Percentiles rank a stretch among this genome's conserved stretches.
Evolutionary conservation across 2,888 invertebrate genomes (phyloP).

Genomic region (Drosophila emarginata): DNA sequence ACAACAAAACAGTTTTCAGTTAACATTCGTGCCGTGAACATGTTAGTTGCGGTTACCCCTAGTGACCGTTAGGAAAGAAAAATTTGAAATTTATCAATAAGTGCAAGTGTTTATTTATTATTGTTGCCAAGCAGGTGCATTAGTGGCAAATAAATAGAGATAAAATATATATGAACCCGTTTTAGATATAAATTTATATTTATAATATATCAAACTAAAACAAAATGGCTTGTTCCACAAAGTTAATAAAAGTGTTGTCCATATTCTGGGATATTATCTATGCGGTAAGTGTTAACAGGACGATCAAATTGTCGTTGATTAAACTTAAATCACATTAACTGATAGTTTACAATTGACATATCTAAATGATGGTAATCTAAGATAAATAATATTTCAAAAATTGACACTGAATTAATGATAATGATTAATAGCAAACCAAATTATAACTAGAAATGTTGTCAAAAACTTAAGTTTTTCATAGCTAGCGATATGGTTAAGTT

Average conservation of each 20-base stretch:
- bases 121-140: conserved; percentile 53
- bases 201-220: background rate
- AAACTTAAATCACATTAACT: too few species aligned
- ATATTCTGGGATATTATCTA: conserved; percentile 75
- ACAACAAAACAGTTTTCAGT: conserved; percentile 63
- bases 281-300: conserved; percentile 64
- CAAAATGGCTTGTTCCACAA: conserved; percentile 78
- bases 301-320: background rate
- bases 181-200: background rate
- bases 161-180: background rate
- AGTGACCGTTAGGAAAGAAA: conserved; percentile 50
- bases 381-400: too few species aligned
- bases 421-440: too few species aligned
- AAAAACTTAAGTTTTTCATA: too few species aligned
- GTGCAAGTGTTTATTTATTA: conserved; percentile 24
- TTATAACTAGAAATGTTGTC: too few species aligned
- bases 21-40: conserved; percentile 73
- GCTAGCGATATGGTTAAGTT: too few species aligned
- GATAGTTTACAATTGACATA: too few species aligned
- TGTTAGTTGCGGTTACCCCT: conserved; percentile 57
- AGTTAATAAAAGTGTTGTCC: conserved; percentile 67
- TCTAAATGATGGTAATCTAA: too few species aligned
- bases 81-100: conserved; percentile 52
- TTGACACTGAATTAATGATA: too few species aligned
- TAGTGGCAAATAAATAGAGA: conserved; percentile 19